Base-by-base conservation (phyloP, 2,113 vertebrate genomes). In the Ramphastos sulfuratus region DNA sequence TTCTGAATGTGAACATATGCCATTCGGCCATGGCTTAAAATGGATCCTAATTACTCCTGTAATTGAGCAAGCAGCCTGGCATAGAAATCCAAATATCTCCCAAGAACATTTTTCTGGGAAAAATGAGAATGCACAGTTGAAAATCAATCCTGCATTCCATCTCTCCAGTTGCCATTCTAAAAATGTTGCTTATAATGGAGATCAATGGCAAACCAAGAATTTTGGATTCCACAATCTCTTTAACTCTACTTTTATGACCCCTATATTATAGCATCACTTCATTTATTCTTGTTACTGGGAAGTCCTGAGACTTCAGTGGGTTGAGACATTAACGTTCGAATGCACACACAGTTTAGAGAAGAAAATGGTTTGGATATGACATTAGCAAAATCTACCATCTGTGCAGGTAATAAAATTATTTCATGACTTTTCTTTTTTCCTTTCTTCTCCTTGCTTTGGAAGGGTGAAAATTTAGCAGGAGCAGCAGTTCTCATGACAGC, bases 381-480 rank as follows among this genome's bases (percentile, higher is more conserved):
- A 2, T 83, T 78, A 87, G 58, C 82, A 90, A 94, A 96, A 91
- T 66, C 65, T 85, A 50, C 91, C 91, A 92, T 91, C 87, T 94
- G 89, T 87, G 69, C 76, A 72, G 76, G 75, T 94, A 92, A 91
- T 91, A 91, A 93, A 91, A 83, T 50, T 8, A 18, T 50, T 65
- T 84, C 84, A 28, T 66, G 44, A 27, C 37, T 66, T 59, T 67
- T 70, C 24, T 84, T 87, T 28, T 67, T 46, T 27, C 42, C 58
- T 44, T 67, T 52, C 30, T 82, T 78, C 19, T 14, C 54, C 70
- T 60, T 66, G 20, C 25, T 71, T 82, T 87, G 42, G 35, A 93
- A 74, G 20, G 15, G 60, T 15, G 12, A 85, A 87, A 85, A 74
- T 54, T 24, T 61, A 64, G 28, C 42, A 74, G 66, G 21, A 76